Conservation (phyloP, 2,888 invertebrate species). For the Lacanobia wlatinum region DNA sequence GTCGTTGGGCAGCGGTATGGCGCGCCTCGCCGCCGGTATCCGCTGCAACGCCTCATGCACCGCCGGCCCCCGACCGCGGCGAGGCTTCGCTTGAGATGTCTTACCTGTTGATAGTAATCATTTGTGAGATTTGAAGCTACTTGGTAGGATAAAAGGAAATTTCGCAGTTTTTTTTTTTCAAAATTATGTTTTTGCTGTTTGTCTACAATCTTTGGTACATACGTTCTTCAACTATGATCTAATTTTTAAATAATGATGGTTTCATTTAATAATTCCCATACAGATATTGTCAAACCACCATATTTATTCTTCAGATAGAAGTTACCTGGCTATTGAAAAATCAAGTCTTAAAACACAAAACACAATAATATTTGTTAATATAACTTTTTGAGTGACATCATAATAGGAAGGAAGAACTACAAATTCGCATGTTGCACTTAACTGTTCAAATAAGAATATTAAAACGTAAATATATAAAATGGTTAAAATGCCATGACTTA, state of each 20-base stretch:
- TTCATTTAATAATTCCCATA: background rate
- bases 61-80: slow-evolving; percentile 87
- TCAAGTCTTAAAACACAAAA: background rate
- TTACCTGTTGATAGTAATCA: slow-evolving; percentile 68
- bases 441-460: background rate
- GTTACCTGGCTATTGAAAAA: background rate
- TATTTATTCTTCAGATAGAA: too few species aligned
- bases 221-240: too few species aligned
- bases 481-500: slow-evolving; percentile 55
- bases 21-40: slow-evolving; percentile 85
- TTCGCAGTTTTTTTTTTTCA: too few species aligned
- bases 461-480: background rate
- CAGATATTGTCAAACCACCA: background rate
- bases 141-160: background rate
- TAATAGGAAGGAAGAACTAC: slow-evolving; percentile 9
- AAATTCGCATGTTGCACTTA: background rate
- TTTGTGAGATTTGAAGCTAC: background rate
- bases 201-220: too few species aligned
- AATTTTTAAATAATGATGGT: too few species aligned
- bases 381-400: background rate
- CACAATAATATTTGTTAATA: background rate
- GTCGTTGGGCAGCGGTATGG: slow-evolving; percentile 77
- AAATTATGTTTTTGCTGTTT: too few species aligned
- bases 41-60: slow-evolving; percentile 91
- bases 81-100: slow-evolving; percentile 76